phyloP scores from a whole-genome alignment of 2,113 vertebrate genomes.

The Psophia crepitans region DNA sequence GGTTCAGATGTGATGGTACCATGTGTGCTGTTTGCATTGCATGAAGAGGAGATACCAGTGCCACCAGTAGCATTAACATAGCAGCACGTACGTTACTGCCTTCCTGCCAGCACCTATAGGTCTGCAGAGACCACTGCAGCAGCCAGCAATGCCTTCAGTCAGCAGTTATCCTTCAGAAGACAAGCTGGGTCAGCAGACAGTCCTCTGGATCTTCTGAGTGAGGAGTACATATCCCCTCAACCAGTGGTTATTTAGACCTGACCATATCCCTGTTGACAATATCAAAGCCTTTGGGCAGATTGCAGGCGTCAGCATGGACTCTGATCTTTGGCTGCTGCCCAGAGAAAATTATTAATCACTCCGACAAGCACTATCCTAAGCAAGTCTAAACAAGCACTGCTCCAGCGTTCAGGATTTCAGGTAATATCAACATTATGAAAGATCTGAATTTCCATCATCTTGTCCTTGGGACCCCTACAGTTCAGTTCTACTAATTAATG shows the following conservation, averaged over 20 bases:
- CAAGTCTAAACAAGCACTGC: neutral
- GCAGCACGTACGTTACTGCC: neutral
- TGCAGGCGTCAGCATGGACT: neutral
- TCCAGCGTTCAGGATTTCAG: neutral
- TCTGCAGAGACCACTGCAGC: neutral
- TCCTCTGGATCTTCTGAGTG: neutral
- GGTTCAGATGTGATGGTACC: neutral
- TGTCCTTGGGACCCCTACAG: neutral
- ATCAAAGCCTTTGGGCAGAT: neutral
- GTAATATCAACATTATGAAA: neutral
- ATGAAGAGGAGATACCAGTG: neutral
- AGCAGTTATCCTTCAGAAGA: neutral
- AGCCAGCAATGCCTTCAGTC: neutral
- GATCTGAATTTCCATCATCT: neutral
- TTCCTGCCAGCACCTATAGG: neutral
- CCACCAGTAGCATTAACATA: neutral
- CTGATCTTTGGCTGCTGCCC: conserved; percentile 24
- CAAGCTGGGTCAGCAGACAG: neutral
- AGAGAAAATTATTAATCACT: conserved; percentile 4
- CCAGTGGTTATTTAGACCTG: neutral
- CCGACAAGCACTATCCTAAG: neutral
- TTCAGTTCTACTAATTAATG: neutral
- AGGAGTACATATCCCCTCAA: neutral
- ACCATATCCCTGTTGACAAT: neutral
- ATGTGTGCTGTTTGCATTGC: neutral